A percentile compares a stretch with the other conserved stretches of the same genome.
phyloP scores from a whole-genome alignment of 2,113 vertebrate species.

The Neodontobutis hainanensis region DNA sequence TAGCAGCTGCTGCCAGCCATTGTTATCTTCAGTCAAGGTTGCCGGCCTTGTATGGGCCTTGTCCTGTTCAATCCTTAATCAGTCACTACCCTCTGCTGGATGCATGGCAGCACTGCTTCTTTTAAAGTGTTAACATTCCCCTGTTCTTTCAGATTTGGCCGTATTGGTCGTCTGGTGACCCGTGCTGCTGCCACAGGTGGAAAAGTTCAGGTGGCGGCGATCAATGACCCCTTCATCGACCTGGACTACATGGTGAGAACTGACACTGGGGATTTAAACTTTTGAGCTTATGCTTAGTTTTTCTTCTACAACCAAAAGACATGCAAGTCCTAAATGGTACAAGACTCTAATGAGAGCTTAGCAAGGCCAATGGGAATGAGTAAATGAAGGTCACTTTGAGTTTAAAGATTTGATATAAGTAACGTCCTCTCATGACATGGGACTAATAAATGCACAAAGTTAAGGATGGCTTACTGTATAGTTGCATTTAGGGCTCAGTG shows the following conservation, averaged over 20 bases:
- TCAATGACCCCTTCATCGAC: conserved; percentile 96
- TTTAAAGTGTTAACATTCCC: background rate
- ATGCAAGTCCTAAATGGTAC: too few species aligned
- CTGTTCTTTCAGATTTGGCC: conserved; percentile 84
- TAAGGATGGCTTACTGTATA: too few species aligned
- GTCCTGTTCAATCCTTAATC: accelerated
- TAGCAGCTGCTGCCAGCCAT: conserved; percentile 4
- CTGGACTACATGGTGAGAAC: conserved; percentile 90
- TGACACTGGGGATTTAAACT: too few species aligned
- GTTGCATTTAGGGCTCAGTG: too few species aligned
- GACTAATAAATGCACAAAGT: too few species aligned
- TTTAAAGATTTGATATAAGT: too few species aligned
- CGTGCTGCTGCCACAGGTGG: conserved; percentile 76
- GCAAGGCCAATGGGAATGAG: too few species aligned
- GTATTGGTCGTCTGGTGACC: conserved; percentile 91
- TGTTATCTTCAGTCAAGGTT: conserved; percentile 34
- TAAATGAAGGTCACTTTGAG: too few species aligned
- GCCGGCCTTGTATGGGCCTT: conserved; percentile 25
- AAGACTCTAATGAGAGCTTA: too few species aligned
- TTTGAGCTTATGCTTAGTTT: too few species aligned
- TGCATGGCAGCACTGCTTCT: background rate
- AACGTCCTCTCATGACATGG: too few species aligned
- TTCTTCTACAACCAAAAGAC: too few species aligned
- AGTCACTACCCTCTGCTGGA: conserved; percentile 33
- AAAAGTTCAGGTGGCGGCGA: conserved; percentile 86